Percentiles rank a stretch among this genome's conserved stretches.
These are phyloP conservation scores for Catocala sponsa DNA, from an alignment of 2,888 invertebrate species.

Conservation along the genomic window DNA sequence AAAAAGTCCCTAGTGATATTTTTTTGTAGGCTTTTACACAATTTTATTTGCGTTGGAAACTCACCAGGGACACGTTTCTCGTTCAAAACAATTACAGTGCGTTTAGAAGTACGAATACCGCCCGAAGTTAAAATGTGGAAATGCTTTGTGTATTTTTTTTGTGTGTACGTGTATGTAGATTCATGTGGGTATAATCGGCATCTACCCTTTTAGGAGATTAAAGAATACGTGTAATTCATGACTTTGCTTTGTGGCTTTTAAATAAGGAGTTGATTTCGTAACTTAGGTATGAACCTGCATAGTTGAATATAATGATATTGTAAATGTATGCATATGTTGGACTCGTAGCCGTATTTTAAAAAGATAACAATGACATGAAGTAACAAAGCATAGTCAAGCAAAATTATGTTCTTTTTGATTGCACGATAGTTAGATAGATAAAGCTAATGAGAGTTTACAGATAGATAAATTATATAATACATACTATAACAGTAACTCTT, in stretches of 20 bases:
- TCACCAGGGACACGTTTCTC: constrained; percentile 45
- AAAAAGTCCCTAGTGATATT: constrained; percentile 45
- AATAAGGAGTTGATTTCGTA: background rate
- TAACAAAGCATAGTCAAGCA: too few relatives aligned
- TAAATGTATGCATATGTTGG: too few relatives aligned
- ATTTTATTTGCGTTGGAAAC: constrained; percentile 45
- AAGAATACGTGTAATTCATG: background rate
- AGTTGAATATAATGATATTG: too few relatives aligned
- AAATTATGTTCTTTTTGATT: too few relatives aligned
- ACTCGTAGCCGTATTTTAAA: too few relatives aligned
- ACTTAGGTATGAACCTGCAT: too few relatives aligned
- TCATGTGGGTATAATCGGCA: constrained; percentile 27
- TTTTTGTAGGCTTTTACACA: constrained; percentile 46
- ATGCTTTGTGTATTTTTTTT: constrained; percentile 42
- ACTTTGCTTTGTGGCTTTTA: background rate
- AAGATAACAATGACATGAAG: too few relatives aligned
- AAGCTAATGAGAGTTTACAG: too few relatives aligned
- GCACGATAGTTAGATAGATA: too few relatives aligned
- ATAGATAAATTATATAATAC: too few relatives aligned
- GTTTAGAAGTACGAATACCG: constrained; percentile 46
- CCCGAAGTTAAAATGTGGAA: constrained; percentile 44
- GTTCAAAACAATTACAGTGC: constrained; percentile 51
- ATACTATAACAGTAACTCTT: too few relatives aligned
- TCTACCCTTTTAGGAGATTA: constrained; percentile 17
- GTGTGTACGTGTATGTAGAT: constrained; percentile 25